Conservation (phyloP, 2,113 vertebrate species). For the Reinhardtius hippoglossoides region DNA sequence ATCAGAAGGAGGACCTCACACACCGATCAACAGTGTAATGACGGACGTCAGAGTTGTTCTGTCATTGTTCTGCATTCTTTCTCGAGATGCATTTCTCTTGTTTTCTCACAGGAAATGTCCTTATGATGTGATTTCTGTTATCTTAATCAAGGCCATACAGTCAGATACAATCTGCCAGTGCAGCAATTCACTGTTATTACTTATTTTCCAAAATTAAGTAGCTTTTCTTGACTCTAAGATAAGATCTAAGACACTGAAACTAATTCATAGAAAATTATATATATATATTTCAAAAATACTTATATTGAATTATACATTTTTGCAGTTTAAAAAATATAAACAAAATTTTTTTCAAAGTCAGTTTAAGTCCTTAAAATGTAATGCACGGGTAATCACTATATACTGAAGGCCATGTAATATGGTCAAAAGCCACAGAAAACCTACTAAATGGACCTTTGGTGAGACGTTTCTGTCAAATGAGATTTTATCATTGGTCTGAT, state of each 20-base stretch:
- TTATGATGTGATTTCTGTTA: not conserved
- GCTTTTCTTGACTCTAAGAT: constrained; percentile 2
- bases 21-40: constrained; percentile 33
- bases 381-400: too few species aligned
- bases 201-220: constrained; percentile 10
- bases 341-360: too few species aligned
- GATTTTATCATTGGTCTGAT: too few species aligned
- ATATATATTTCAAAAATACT: not conserved
- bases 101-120: not conserved
- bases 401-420: too few species aligned
- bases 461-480: too few species aligned
- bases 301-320: too few species aligned
- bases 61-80: constrained; percentile 34
- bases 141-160: not conserved
- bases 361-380: too few species aligned
- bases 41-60: constrained; percentile 24
- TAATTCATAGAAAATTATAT: not conserved
- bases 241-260: not conserved
- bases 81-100: not conserved
- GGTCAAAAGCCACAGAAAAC: too few species aligned
- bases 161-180: not conserved
- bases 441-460: too few species aligned
- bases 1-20: constrained; percentile 67
- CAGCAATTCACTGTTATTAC: not conserved
- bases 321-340: too few species aligned